Evolutionary conservation across 2,888 invertebrate genomes (phyloP), one percentile per base, ranked within the genome.

Genomic region (Hirtodrosophila histrioides): DNA sequence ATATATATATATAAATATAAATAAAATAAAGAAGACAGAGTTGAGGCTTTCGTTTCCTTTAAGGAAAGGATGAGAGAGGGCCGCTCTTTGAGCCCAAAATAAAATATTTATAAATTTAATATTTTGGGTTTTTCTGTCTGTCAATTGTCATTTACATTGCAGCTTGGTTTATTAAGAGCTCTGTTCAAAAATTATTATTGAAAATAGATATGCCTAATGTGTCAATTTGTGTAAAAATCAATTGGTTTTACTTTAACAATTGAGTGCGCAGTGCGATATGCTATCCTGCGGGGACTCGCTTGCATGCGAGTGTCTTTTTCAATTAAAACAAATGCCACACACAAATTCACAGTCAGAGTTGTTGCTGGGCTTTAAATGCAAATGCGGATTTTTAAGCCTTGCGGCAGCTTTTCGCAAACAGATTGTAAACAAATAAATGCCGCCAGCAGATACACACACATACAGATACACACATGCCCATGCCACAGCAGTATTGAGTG

Each of bases 371-470:
- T 50, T 75, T 67, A 71, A 58, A 69, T 75, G 69, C 69, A 86
- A 73, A 73, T 78, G 80, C 75, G 78, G 75, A 84, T 78, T 83
- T 78, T 87, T 76, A 81, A 75, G 78, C 76, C 79, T 53, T 74
- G 77, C 71, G 68, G 83, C 83, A 63, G 67, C 63, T 75, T 80
- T 76, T 55, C 50, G 67, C 83, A 78, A 84, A 80, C 85, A 84
- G 82, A 84, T 83, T 86, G 84, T 83, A 82, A 81, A 88, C 88
- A 88, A 88, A 88, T 86, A 88, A 88, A 88, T 82, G 84, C 78
- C 78, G 82, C 56, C 66, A 82, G 82, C 80, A 78, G 68, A 71
- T 64, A 71, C 63, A 72, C 68, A 64, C 43, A 49, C 39, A 33
- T n/a, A 35, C 48, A 61, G 49, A 45, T 57, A 60, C 48, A 65